Conservation (phyloP, 1,140 invertebrate genomes). For the Saxidomus purpurata region DNA sequence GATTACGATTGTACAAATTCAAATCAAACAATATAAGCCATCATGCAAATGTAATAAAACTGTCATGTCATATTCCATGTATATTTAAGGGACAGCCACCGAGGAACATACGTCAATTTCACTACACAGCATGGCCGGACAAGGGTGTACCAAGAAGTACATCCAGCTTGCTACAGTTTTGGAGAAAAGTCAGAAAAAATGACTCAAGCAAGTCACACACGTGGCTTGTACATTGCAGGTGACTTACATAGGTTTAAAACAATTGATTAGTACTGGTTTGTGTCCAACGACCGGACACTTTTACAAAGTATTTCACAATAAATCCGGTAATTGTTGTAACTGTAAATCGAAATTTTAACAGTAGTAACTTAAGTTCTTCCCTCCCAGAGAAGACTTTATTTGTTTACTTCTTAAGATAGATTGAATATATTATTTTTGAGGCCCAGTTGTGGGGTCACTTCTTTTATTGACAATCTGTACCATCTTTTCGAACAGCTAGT, state of each 20-base stretch:
- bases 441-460: too few species aligned
- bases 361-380: too few species aligned
- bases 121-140: constrained; percentile 48
- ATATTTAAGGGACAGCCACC: not conserved
- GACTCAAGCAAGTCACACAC: not conserved
- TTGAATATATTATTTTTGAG: too few species aligned
- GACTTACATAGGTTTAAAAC: not conserved
- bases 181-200: constrained; percentile 20
- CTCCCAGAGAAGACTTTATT: too few species aligned
- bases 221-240: constrained; percentile 52
- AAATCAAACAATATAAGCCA: too few species aligned
- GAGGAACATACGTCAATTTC: constrained; percentile 3
- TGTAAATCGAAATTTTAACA: too few species aligned
- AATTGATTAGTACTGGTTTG: not conserved
- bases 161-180: constrained; percentile 33
- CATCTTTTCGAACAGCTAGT: too few species aligned
- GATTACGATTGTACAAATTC: too few species aligned
- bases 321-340: not conserved
- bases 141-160: constrained; percentile 30
- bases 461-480: too few species aligned
- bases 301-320: not conserved
- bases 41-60: too few species aligned
- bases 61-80: too few species aligned
- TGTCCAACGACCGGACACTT: not conserved
- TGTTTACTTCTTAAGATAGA: too few species aligned